Conservation (phyloP, 1,140 invertebrate genomes). For the Philotrypesis tridentata region DNA sequence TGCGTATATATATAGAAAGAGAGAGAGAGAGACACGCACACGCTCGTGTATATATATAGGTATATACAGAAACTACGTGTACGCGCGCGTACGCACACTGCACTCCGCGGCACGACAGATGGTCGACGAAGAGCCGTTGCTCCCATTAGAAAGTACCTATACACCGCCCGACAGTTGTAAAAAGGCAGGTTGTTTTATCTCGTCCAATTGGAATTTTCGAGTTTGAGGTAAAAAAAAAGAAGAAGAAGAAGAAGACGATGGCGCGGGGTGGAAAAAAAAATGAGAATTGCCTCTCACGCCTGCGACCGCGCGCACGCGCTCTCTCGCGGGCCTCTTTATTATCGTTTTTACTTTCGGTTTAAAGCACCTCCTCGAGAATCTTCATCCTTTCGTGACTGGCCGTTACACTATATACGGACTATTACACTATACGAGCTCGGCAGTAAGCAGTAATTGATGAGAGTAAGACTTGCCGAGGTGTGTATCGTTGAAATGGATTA, state of each 20-base stretch:
- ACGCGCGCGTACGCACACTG: neutral
- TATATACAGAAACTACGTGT: constrained; percentile 16
- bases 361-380: neutral
- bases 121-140: constrained; percentile 73
- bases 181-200: constrained; percentile 68
- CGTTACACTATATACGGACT: too few species aligned
- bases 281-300: constrained; percentile 15
- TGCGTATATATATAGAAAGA: neutral
- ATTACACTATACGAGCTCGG: too few species aligned
- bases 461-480: too few species aligned
- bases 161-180: constrained; percentile 65
- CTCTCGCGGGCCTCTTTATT: neutral
- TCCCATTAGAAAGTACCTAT: constrained; percentile 68
- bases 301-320: neutral
- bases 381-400: neutral
- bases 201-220: constrained; percentile 43
- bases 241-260: too few species aligned
- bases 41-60: neutral
- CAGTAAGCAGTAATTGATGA: too few species aligned
- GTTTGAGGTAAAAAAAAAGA: neutral
- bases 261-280: too few species aligned
- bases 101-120: constrained; percentile 67
- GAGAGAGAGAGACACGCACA: neutral
- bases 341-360: neutral
- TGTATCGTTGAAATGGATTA: too few species aligned